These are phyloP conservation scores for Sebastes fasciatus DNA, from an alignment of 2,113 vertebrate species.

Conservation along the genomic window DNA sequence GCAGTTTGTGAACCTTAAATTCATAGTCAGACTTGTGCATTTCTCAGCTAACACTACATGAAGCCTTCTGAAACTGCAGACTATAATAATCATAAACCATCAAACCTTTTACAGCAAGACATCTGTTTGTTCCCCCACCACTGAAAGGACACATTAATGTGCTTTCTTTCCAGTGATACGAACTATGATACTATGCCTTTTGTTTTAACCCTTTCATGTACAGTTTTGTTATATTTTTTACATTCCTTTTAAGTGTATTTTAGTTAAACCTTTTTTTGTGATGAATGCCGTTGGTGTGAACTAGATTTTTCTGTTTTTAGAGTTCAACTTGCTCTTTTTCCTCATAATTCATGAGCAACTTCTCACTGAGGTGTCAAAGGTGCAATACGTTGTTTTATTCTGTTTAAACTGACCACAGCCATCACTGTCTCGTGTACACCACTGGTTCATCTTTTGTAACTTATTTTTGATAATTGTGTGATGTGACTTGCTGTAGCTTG, in stretches of 20 bases:
- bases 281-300: constrained; percentile 52
- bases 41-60: constrained; percentile 27
- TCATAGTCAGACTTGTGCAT: constrained; percentile 1
- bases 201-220: constrained; percentile 49
- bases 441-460: constrained; percentile 76
- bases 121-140: not conserved
- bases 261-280: constrained; percentile 44
- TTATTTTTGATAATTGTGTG: constrained; percentile 73
- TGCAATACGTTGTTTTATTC: constrained; percentile 76
- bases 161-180: constrained; percentile 19
- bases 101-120: constrained; percentile 3
- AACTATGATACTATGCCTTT: constrained; percentile 51
- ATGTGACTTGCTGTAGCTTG: constrained; percentile 56
- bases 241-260: constrained; percentile 57
- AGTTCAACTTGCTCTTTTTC: constrained; percentile 54
- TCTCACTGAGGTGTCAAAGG: constrained; percentile 76
- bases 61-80: constrained; percentile 27
- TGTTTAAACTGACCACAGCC: constrained; percentile 68
- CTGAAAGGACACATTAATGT: constrained; percentile 8
- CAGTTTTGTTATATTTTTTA: constrained; percentile 58
- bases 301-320: constrained; percentile 31
- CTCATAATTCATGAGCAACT: constrained; percentile 62
- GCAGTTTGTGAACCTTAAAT: constrained; percentile 24
- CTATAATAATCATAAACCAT: not conserved
- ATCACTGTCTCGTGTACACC: constrained; percentile 75